phyloP scores from a whole-genome alignment of 2,113 vertebrate genomes.

The Columba livia region DNA sequence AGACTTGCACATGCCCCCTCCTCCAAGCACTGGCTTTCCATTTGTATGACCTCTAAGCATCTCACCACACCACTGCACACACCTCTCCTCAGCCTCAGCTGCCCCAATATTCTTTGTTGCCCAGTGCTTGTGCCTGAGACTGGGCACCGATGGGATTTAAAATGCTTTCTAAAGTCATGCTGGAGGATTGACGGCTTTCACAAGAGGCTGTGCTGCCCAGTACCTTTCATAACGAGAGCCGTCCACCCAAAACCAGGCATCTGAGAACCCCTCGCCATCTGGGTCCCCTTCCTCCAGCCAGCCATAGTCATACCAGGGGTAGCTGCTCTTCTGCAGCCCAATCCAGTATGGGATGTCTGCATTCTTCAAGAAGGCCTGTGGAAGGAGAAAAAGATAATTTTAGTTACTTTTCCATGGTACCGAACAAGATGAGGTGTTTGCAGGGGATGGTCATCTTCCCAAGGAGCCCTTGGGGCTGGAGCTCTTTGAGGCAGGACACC shows the following conservation, averaged over 20 bases:
- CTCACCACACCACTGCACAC: background rate
- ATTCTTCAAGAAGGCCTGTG: conserved; percentile 41
- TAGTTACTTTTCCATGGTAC: background rate
- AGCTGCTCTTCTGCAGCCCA: conserved; percentile 26
- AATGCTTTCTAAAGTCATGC: accelerated
- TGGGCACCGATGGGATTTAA: background rate
- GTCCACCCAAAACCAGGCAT: conserved; percentile 48
- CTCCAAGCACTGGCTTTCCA: background rate
- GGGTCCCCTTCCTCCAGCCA: conserved; percentile 38
- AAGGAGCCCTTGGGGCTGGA: background rate
- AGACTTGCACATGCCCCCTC: accelerated
- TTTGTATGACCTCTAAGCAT: accelerated
- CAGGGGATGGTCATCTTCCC: background rate
- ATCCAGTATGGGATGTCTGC: conserved; percentile 41
- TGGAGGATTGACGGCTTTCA: background rate
- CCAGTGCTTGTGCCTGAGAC: background rate
- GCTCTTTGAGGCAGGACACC: background rate
- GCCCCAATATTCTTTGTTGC: background rate
- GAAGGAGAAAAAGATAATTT: background rate
- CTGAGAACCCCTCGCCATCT: accelerated
- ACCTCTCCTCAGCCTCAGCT: background rate
- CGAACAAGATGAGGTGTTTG: background rate
- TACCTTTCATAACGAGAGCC: conserved; percentile 54
- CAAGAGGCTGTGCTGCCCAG: accelerated
- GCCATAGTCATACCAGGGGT: conserved; percentile 28